These are phyloP conservation scores for Epiblema foenella DNA, from an alignment of 2,888 invertebrate genomes.

Conservation along the genomic window DNA sequence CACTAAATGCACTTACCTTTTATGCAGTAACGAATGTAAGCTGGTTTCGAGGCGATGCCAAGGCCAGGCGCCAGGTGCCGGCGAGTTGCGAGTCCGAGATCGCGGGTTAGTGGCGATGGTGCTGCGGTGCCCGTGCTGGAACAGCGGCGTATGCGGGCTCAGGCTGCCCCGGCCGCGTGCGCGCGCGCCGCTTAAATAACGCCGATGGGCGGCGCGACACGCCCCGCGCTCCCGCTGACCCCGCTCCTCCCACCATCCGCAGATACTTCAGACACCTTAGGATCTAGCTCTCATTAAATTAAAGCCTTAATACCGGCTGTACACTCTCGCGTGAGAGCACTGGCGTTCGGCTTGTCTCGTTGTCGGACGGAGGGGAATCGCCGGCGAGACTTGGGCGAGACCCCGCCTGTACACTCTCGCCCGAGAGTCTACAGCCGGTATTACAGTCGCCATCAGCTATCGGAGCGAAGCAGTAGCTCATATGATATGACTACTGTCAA, in stretches of 20 bases:
- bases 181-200: conserved; percentile 49
- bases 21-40: conserved; percentile 41
- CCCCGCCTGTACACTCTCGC: no score
- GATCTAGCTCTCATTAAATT: background rate
- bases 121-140: no score
- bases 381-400: no score
- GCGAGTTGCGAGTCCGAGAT: conserved; percentile 20
- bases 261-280: conserved; percentile 46
- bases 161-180: conserved; percentile 44
- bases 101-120: conserved; percentile 21
- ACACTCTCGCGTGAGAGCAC: no score
- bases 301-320: no score
- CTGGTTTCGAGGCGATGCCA: conserved; percentile 34
- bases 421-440: no score
- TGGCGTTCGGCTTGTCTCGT: no score
- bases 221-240: conserved; percentile 70
- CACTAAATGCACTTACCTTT: conserved; percentile 28
- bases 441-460: no score
- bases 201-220: conserved; percentile 72
- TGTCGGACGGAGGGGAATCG: no score
- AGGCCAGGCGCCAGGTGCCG: conserved; percentile 29
- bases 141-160: conserved; percentile 32
- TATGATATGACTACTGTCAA: no score
- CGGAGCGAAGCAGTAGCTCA: no score
- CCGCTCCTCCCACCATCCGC: conserved; percentile 51